These are phyloP conservation scores for Drosophila athabasca DNA, from an alignment of 1,140 invertebrate species.

Conservation along the genomic window DNA sequence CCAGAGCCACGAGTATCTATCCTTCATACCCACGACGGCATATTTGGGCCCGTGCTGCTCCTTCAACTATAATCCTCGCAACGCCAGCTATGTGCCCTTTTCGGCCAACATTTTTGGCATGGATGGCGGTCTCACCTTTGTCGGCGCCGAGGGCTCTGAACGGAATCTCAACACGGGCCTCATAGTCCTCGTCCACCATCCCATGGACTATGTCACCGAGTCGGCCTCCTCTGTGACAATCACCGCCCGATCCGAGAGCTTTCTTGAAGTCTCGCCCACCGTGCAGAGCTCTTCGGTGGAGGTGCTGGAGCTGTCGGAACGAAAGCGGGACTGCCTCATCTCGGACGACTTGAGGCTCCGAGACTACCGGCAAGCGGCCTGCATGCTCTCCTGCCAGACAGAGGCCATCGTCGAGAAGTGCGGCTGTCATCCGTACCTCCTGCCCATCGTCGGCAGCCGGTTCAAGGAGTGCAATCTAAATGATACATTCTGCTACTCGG, in stretches of 20 bases:
- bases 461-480: slow-evolving; percentile 74
- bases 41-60: slow-evolving; percentile 78
- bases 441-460: slow-evolving; percentile 58
- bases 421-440: slow-evolving; percentile 73
- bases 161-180: slow-evolving; percentile 71
- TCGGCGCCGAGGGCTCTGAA: slow-evolving; percentile 74
- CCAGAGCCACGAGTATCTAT: slow-evolving; percentile 75
- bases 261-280: slow-evolving; percentile 77
- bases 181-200: slow-evolving; percentile 78
- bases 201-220: slow-evolving; percentile 78
- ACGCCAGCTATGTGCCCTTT: slow-evolving; percentile 76
- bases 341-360: slow-evolving; percentile 64
- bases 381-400: slow-evolving; percentile 66
- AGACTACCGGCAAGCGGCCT: slow-evolving; percentile 75
- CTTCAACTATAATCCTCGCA: slow-evolving; percentile 80
- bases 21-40: slow-evolving; percentile 76
- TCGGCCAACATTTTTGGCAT: slow-evolving; percentile 80
- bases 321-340: slow-evolving; percentile 74
- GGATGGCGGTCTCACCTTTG: slow-evolving; percentile 71
- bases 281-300: slow-evolving; percentile 74
- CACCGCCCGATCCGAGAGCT: slow-evolving; percentile 74
- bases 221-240: slow-evolving; percentile 75
- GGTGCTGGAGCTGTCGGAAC: slow-evolving; percentile 67
- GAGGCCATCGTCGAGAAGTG: slow-evolving; percentile 67
- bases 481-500: slow-evolving; percentile 72